Percentiles rank a stretch among this genome's conserved stretches.
Conservation (phyloP, 2,113 vertebrate species). For the Serinus canaria region DNA sequence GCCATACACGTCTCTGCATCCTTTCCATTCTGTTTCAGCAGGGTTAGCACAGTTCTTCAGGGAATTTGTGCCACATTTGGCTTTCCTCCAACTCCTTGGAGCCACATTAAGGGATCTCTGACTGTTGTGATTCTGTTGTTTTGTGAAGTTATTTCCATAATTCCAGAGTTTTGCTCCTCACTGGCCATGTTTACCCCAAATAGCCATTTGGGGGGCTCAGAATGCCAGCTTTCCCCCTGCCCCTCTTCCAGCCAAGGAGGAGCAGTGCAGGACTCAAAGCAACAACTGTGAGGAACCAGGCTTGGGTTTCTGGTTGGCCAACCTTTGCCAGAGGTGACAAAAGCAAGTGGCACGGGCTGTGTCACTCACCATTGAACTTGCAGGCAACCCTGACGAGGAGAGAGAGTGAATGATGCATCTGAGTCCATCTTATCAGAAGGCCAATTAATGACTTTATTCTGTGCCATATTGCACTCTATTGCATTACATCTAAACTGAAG, state of each 20-base stretch:
- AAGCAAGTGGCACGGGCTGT: not conserved
- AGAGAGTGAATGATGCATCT: no score
- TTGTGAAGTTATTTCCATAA: not conserved
- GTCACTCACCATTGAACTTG: not conserved
- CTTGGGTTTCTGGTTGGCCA: not conserved
- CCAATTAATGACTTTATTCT: no score
- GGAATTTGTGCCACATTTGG: not conserved
- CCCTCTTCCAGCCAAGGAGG: not conserved
- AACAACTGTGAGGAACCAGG: fast-evolving
- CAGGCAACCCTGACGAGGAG: no score
- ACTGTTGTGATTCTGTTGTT: not conserved
- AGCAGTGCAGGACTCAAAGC: not conserved
- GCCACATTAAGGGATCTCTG: not conserved
- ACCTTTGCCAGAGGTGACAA: not conserved
- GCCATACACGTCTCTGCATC: not conserved
- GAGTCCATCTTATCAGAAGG: no score
- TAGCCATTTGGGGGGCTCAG: not conserved
- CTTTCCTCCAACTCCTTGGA: not conserved
- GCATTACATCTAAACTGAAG: no score
- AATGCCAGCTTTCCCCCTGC: not conserved
- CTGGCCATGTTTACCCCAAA: not conserved
- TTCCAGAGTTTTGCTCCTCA: not conserved
- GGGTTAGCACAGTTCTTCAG: not conserved
- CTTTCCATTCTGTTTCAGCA: not conserved
- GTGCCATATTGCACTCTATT: no score